phyloP scores from a whole-genome alignment of 2,113 vertebrate genomes.

The Sclerurus mexicanus region DNA sequence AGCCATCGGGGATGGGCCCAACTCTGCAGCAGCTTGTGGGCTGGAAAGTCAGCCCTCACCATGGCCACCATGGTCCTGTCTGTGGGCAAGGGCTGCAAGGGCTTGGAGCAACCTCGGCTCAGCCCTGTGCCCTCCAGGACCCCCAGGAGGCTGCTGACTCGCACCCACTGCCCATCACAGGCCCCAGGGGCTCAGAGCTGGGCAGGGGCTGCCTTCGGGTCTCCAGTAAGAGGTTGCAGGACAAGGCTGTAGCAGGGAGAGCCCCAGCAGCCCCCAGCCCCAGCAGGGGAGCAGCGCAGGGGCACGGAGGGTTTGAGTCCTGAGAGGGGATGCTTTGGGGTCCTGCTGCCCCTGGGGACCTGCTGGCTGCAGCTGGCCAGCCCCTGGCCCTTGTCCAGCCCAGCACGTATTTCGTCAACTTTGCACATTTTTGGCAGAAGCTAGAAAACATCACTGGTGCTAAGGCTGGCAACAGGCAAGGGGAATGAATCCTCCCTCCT shows the following conservation, averaged over 20 bases:
- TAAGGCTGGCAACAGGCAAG: rapidly evolving
- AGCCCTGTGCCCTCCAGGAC: neutral
- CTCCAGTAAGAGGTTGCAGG: neutral
- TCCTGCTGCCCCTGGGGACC: neutral
- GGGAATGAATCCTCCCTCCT: neutral
- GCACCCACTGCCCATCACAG: neutral
- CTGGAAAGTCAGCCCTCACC: neutral
- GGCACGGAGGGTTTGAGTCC: neutral
- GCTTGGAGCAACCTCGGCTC: neutral
- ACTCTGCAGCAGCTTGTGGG: rapidly evolving
- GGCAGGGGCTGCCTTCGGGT: neutral
- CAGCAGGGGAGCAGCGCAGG: neutral
- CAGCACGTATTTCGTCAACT: neutral
- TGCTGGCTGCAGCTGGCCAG: neutral
- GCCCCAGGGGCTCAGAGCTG: rapidly evolving
- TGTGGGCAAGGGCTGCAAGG: neutral
- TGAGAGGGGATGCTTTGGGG: rapidly evolving
- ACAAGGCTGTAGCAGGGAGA: neutral
- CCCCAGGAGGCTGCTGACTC: neutral
- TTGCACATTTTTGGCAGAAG: conserved; percentile 20
- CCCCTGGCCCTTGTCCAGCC: neutral
- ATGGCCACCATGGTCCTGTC: neutral
- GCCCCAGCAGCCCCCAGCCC: rapidly evolving
- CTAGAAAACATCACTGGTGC: neutral
- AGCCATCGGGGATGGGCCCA: rapidly evolving